phyloP scores from a whole-genome alignment of 92 coral and sea anemone species.

The Umimayanthus chanpuru region DNA sequence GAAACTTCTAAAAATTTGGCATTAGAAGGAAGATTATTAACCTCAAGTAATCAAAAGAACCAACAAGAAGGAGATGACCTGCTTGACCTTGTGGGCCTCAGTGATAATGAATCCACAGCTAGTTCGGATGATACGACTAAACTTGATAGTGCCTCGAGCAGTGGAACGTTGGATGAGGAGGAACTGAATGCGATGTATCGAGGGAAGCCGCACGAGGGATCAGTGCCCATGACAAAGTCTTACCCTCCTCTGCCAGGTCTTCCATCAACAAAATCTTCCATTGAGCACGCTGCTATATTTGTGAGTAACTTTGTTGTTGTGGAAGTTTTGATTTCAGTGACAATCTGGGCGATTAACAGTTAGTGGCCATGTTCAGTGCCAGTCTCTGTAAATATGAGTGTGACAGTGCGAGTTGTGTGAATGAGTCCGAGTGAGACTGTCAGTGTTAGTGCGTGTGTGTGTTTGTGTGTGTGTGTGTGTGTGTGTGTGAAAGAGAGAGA shows the following conservation, averaged over 20 bases:
- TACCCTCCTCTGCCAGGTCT: slow-evolving; percentile 19
- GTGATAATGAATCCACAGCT: slow-evolving; percentile 54
- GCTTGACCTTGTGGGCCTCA: slow-evolving; percentile 76
- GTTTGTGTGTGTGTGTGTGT: not conserved
- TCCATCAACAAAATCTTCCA: slow-evolving; percentile 21
- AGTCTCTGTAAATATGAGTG: not conserved
- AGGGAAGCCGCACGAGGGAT: not conserved
- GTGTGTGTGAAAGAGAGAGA: not conserved
- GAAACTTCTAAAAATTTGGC: not conserved
- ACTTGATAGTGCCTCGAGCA: slow-evolving; percentile 36
- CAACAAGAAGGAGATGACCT: slow-evolving; percentile 58
- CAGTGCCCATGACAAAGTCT: slow-evolving; percentile 17
- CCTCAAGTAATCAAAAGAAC: not conserved
- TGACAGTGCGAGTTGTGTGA: not conserved
- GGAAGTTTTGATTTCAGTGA: not conserved
- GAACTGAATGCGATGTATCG: slow-evolving; percentile 14
- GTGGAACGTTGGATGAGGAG: slow-evolving; percentile 23
- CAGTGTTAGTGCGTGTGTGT: not conserved
- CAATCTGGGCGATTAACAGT: not conserved
- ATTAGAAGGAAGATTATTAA: not conserved
- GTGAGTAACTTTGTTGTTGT: slow-evolving; percentile 24
- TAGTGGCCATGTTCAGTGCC: too few relatives aligned
- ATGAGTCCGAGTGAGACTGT: not conserved
- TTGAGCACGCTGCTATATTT: slow-evolving; percentile 24
- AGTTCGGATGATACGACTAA: slow-evolving; percentile 53